These are phyloP conservation scores for Lophius piscatorius DNA, from an alignment of 2,113 vertebrate species.

Conservation along the genomic window DNA sequence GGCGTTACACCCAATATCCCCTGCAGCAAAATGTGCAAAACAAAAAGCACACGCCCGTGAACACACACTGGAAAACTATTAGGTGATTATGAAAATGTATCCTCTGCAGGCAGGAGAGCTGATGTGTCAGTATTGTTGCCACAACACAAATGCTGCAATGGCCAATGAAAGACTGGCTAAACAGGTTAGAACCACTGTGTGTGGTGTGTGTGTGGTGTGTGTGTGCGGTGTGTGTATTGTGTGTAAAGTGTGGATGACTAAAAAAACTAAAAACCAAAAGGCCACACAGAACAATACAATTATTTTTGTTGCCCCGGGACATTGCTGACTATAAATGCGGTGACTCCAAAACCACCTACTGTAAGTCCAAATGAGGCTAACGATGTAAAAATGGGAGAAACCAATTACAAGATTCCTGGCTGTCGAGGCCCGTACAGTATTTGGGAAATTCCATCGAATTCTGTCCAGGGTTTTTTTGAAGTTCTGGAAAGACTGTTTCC, in stretches of 20 bases:
- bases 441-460: no score
- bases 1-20: slow-evolving; percentile 26
- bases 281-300: no score
- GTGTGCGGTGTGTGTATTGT: neutral
- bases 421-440: no score
- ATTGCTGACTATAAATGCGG: no score
- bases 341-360: no score
- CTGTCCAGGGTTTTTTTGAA: no score
- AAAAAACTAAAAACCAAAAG: no score
- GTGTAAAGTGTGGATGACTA: neutral
- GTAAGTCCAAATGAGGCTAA: no score
- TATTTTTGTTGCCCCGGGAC: no score
- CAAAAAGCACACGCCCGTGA: slow-evolving; percentile 10
- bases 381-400: no score
- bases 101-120: slow-evolving; percentile 16
- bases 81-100: slow-evolving; percentile 20
- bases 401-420: no score
- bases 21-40: slow-evolving; percentile 3
- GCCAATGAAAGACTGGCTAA: slow-evolving; percentile 50
- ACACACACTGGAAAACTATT: slow-evolving; percentile 3
- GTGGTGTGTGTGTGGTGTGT: neutral
- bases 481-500: no score
- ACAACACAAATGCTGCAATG: slow-evolving; percentile 37
- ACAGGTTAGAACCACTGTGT: slow-evolving; percentile 25
- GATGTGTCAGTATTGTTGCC: slow-evolving; percentile 36